Base-by-base conservation (phyloP, 2,113 vertebrate genomes). In the Callopanchax toddi region DNA sequence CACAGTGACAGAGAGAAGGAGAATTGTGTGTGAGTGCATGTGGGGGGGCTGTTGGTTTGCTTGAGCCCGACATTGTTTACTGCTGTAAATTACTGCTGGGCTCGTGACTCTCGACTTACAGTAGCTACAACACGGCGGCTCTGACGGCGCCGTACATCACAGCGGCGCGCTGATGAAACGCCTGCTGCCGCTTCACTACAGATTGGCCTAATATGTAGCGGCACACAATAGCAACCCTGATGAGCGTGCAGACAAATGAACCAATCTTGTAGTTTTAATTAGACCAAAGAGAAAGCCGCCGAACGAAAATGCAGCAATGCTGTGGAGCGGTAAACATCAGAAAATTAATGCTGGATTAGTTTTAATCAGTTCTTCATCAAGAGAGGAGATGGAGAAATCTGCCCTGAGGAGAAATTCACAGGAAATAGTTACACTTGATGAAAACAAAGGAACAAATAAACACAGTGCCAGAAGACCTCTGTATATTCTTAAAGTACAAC, bases 91-190 rank as follows among this genome's bases (percentile, higher is more conserved):
- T 89, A 91, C 85, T 21, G 55, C 56, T 93, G 94, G 93, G 94
- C 92, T 86, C 76, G 85, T 51, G 66, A 7, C 91, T 88, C 91
- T 92, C 91, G 86, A 93, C 92, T 92, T 92, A 94, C 90, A 92
- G 92, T 93, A 93, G 94, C 91, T 94, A 94, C 94, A 94, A 92
- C 94, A 93, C 91, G 93, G 94, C 92, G 88, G 92, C 91, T 86
- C 87, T 94, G 95, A 95, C 93, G 94, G 92, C 86, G 92, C 91
- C 91, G 94, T 97, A 96, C 93, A 96, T 96, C 95, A 97, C 91
- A 89, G 74, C 59, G 87, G 89, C 11, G 56, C 20, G 51, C 73
- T 88, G 85, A 88, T 81, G 68, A 71, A 87, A 13, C 56, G 71
- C 56, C 65, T 66, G 74, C 74, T 55, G 72, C 82, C 51, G 60